phyloP scores from a whole-genome alignment of 1,140 invertebrate genomes.

The Macrotrachela quadricornifera region DNA sequence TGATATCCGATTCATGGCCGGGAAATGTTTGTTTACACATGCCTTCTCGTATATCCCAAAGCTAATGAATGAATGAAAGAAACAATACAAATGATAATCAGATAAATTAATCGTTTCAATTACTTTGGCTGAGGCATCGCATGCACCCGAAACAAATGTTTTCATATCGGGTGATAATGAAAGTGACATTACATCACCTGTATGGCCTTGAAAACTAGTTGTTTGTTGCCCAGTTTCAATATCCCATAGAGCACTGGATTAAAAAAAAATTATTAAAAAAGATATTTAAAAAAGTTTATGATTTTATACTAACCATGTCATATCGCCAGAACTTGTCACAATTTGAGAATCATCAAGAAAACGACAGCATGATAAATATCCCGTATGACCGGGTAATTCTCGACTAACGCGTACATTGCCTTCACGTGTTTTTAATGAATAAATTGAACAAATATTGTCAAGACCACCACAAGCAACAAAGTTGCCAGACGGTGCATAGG shows the following conservation, averaged over 20 bases:
- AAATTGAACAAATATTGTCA: constrained; percentile 96
- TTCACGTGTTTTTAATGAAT: constrained; percentile 65
- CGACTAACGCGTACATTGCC: constrained; percentile 75
- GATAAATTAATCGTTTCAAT: too few relatives aligned
- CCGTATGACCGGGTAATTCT: constrained; percentile 86
- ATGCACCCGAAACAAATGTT: constrained; percentile 88
- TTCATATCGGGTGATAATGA: constrained; percentile 80
- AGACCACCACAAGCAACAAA: constrained; percentile 91
- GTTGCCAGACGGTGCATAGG: constrained; percentile 84
- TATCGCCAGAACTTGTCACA: constrained; percentile 87
- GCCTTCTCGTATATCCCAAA: constrained; percentile 91
- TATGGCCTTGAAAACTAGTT: constrained; percentile 85
- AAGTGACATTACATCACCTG: constrained; percentile 91
- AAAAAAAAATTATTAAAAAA: constrained; percentile 13
- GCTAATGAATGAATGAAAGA: constrained; percentile 15
- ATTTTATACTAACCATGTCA: constrained; percentile 58
- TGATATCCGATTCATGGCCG: constrained; percentile 92
- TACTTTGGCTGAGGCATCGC: constrained; percentile 76
- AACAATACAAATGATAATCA: too few relatives aligned
- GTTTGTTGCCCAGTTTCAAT: constrained; percentile 94
- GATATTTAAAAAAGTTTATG: background rate
- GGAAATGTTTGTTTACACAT: constrained; percentile 93
- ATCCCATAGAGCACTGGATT: constrained; percentile 78
- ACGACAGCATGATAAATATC: constrained; percentile 88
- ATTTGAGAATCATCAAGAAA: constrained; percentile 98